Base-by-base conservation (phyloP, 2,888 invertebrate species). In the Cabera pusaria region DNA sequence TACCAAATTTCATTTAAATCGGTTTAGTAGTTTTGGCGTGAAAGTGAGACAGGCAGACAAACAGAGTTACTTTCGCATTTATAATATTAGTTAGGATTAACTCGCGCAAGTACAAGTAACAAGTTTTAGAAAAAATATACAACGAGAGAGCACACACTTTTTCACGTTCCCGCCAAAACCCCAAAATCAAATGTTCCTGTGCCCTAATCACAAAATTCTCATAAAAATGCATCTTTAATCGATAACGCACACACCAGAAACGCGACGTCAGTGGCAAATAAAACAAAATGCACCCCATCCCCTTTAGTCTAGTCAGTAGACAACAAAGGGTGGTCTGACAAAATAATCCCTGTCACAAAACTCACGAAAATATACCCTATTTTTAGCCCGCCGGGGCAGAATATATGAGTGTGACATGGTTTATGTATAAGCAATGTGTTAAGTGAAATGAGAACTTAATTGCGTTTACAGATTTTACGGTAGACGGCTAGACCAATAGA, bases 391-490 rank as follows among this genome's bases (percentile, higher is more conserved):
- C 12, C 57, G 74, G 50, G 52, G 55, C 52, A 20, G 11, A 40
- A 7, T 14, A 14, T 14, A 14, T 14, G 14, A 4, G n/a, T n/a
- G 10, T 6, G 6, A 42, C 35, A 17, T 9, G 44, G 56, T 43
- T 20, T 34, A 34, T 46, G 36, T 65, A 81, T 83, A 85, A 85
- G 76, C 72, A 66, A 69, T 72, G 77, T 79, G 83, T 74, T 77
- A 80, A 79, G 72, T 72, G 72, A 74, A 80, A 75, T 81, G 81
- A 70, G 72, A 67, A 76, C 67, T 75, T 82, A 81, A 83, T 80
- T 83, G 72, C 74, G 78, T 78, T 79, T 78, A 79, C 71, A 72
- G 77, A 81, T 83, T 83, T 82, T 69, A 78, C 74, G 74, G 71
- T 65, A 62, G 60, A 67, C 58, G 65, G 1, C 70, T 65, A 62